Base-by-base conservation (phyloP, 1,140 invertebrate species). In the Hylaeus volcanicus region DNA sequence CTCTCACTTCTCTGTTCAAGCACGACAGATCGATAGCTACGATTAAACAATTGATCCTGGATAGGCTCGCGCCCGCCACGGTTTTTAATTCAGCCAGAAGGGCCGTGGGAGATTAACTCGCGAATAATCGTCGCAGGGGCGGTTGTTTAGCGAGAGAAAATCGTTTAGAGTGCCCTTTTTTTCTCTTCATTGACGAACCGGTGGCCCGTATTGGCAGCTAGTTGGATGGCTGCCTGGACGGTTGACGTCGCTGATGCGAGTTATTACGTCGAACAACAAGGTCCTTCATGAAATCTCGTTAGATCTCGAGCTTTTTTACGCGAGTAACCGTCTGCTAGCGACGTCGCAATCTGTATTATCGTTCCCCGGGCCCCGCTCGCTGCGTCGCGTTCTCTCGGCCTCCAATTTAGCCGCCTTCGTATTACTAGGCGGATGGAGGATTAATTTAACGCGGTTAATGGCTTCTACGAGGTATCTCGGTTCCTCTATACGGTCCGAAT, bases 211-310 rank as follows among this genome's bases (percentile, higher is more conserved):
- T 76, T 72, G 75, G 48, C 75, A 79, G 77, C 58, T 74, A 56
- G 53, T 79, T 86, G 85, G 80, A 79, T n/a, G 51, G 15, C 53
- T 68, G 84, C 84, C 85, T 68, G 53, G 53, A 2, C 53, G 61
- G 70, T 56, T 63, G 71, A 77, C 79, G 45, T 61, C 61, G 15
- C 26, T 58, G 60, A 74, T 74, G 58, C 74, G 80, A 85, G 79
- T 85, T 84, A 85, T 85, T 85, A 83, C 81, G 56, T 78, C 72
- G 65, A 66, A 82, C 79, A 85, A 82, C 51, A 63, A 56, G 63
- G 55, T 61, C 15, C 58, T 60, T 82, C 43, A 26, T 55, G 63
- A 74, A 65, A 79, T 78, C 70, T 69, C 63, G 73, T 68, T 82
- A 61, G 70, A 72, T 61, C 55, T 45, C 63, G 9, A 41, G 11